Conservation (phyloP, 2,113 vertebrate genomes). For the Reinhardtius hippoglossoides region DNA sequence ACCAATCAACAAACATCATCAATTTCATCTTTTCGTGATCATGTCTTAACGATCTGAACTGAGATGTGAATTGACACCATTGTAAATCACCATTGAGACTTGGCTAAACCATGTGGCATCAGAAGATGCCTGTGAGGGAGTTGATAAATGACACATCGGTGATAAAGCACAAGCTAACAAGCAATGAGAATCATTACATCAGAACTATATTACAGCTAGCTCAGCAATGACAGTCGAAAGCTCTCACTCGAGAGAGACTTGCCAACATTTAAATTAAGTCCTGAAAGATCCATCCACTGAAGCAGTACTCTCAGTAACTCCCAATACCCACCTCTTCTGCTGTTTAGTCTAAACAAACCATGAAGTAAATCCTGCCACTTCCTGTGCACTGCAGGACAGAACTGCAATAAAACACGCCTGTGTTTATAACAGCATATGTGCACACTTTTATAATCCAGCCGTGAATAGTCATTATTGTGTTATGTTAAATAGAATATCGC, state of each 20-base stretch:
- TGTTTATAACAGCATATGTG: not conserved
- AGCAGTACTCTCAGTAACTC: not conserved
- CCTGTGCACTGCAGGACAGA: not conserved
- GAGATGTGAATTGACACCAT: not conserved
- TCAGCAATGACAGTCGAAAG: not conserved
- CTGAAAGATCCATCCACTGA: not conserved
- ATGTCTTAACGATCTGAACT: slow-evolving; percentile 13
- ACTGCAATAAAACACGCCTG: not conserved
- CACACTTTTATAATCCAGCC: not conserved
- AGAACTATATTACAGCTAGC: slow-evolving; percentile 23
- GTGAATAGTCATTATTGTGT: not conserved
- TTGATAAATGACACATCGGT: slow-evolving; percentile 44
- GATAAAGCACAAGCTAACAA: slow-evolving; percentile 37
- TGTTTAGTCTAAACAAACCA: slow-evolving; percentile 29
- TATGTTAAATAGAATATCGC: not conserved
- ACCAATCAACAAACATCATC: too few species aligned
- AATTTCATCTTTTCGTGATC: not conserved
- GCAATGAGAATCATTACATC: slow-evolving; percentile 31
- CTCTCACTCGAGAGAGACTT: not conserved
- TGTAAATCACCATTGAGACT: slow-evolving; percentile 17
- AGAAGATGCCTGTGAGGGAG: slow-evolving; percentile 34
- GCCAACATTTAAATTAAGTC: not conserved
- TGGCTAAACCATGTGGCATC: slow-evolving; percentile 11
- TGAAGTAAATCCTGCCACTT: not conserved
- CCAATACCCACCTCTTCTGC: not conserved